Evolutionary conservation across 1,140 invertebrate species (phyloP).

Genomic region (Babylonia areolata): DNA sequence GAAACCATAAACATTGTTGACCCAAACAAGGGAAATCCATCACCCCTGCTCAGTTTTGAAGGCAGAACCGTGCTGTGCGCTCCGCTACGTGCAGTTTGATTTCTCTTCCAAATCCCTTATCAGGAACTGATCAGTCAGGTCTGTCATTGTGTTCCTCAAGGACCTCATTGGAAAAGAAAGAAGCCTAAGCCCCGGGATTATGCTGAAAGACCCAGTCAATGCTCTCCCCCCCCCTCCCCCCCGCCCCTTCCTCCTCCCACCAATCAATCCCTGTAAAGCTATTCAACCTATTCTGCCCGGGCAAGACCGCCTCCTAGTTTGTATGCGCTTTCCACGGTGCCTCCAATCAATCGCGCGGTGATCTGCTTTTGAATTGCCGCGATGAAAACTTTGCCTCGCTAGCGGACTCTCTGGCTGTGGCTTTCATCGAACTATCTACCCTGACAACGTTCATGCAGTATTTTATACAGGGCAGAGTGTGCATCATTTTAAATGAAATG

Average conservation of each 20-base stretch:
- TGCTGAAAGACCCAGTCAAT: background rate
- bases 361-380: background rate
- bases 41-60: background rate
- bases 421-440: background rate
- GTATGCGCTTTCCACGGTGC: background rate
- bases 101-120: slow-evolving; percentile 11
- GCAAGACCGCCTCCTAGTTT: background rate
- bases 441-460: background rate
- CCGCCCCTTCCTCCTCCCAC: too few species aligned
- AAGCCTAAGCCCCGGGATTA: background rate
- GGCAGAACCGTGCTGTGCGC: background rate
- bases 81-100: background rate
- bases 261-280: background rate
- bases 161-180: background rate
- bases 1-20: too few species aligned
- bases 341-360: background rate
- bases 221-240: too few species aligned
- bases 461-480: too few species aligned
- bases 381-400: background rate
- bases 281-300: background rate
- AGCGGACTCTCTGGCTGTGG: background rate
- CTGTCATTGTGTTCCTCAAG: background rate
- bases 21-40: too few species aligned
- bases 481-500: too few species aligned
- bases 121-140: slow-evolving; percentile 23